phyloP scores from a whole-genome alignment of 2,113 vertebrate species.

The Heterochromis multidens region DNA sequence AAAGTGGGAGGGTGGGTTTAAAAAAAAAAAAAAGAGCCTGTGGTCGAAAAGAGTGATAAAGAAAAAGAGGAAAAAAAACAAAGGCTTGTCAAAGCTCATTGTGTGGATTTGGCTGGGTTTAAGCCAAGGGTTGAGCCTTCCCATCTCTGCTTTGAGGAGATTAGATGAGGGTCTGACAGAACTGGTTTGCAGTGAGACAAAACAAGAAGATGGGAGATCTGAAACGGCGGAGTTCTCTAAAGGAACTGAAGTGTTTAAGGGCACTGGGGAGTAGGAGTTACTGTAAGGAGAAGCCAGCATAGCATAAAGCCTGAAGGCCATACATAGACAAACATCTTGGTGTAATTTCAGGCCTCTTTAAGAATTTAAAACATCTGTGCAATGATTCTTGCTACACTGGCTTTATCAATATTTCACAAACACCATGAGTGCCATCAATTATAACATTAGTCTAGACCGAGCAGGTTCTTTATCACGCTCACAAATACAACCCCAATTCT shows the following conservation, averaged over 20 bases:
- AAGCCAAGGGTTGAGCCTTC: slow-evolving; percentile 32
- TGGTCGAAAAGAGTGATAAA: background rate
- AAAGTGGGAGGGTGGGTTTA: background rate
- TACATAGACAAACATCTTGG: slow-evolving; percentile 48
- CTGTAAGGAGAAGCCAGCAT: slow-evolving; percentile 15
- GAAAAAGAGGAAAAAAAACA: slow-evolving; percentile 7
- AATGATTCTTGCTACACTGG: background rate
- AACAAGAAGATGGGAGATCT: slow-evolving; percentile 14
- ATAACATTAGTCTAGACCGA: background rate
- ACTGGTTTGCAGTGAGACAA: slow-evolving; percentile 24
- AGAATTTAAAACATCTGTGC: slow-evolving; percentile 35
- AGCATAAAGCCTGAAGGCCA: slow-evolving; percentile 1
- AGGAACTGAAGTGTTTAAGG: slow-evolving; percentile 10
- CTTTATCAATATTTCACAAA: background rate
- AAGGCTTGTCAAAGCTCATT: slow-evolving; percentile 54
- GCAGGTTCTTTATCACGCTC: background rate
- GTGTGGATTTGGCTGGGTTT: slow-evolving; percentile 45
- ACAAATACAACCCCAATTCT: background rate
- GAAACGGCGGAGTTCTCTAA: background rate
- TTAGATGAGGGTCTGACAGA: slow-evolving; percentile 35
- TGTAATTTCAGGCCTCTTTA: slow-evolving; percentile 23
- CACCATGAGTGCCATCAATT: background rate
- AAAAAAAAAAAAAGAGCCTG: background rate
- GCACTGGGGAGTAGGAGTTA: slow-evolving; percentile 4
- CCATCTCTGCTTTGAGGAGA: slow-evolving; percentile 54